phyloP scores from a whole-genome alignment of 2,797 vertebrate genomes.

The Enteromius argenteus region DNA sequence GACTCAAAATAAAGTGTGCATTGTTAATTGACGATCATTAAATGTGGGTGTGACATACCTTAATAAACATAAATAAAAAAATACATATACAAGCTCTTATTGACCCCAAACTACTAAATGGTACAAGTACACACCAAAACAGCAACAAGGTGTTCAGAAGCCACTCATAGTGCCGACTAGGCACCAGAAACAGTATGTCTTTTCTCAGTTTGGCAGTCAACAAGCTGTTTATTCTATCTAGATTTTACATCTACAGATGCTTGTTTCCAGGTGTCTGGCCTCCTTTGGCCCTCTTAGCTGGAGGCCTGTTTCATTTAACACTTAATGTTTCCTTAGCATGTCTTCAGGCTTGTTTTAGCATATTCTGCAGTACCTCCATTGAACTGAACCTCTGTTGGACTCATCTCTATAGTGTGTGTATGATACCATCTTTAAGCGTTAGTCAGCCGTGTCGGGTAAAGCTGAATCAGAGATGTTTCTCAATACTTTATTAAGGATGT shows the following conservation, averaged over 20 bases:
- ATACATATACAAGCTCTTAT: not conserved
- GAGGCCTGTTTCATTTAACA: not conserved
- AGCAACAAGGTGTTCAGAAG: not conserved
- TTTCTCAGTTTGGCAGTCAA: not conserved
- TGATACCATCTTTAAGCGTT: conserved; percentile 31
- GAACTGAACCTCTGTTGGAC: not conserved
- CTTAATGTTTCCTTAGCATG: not conserved
- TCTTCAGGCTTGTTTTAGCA: not conserved
- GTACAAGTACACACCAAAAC: not conserved
- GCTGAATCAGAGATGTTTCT: not conserved
- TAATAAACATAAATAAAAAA: not conserved
- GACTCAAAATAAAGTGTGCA: not conserved
- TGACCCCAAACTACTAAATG: not conserved
- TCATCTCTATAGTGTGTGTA: conserved; percentile 29
- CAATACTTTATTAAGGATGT: conserved; percentile 33
- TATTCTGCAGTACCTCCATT: not conserved
- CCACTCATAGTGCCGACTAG: not conserved
- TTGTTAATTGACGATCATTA: not conserved
- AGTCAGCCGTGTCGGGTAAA: not conserved
- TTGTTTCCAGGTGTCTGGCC: not conserved
- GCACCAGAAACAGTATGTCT: not conserved
- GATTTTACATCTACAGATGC: not conserved
- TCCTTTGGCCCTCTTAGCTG: not conserved
- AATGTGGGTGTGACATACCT: not conserved
- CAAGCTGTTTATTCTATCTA: not conserved